These are phyloP conservation scores for Cliona cf. orientalis DNA, from an alignment of 37 sponge, comb jelly and placozoan genomes.

Conservation along the genomic window DNA sequence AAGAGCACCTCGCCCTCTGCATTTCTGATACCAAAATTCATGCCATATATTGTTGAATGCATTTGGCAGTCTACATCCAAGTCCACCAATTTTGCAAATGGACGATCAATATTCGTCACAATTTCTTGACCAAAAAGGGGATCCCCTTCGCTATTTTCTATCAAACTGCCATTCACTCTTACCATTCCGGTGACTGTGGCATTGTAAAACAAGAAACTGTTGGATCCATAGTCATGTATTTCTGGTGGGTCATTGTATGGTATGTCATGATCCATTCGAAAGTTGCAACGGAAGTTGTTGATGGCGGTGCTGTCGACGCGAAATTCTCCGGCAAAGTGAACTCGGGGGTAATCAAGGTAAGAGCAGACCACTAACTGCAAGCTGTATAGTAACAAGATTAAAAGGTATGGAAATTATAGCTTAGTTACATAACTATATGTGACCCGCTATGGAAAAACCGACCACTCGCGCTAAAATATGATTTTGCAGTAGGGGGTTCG, in stretches of 20 bases:
- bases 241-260: neutral
- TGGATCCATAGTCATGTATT: constrained; percentile 24
- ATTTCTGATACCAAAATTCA: constrained; percentile 26
- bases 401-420: too few species aligned
- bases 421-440: too few species aligned
- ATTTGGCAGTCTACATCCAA: constrained; percentile 35
- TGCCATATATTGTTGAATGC: constrained; percentile 35
- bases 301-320: constrained; percentile 16
- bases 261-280: constrained; percentile 9
- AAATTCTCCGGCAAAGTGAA: constrained; percentile 39
- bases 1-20: too few species aligned
- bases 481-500: too few species aligned
- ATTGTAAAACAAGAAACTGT: constrained; percentile 17
- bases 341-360: constrained; percentile 29
- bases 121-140: constrained; percentile 8
- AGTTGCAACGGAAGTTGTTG: constrained; percentile 35
- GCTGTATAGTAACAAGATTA: too few species aligned
- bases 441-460: too few species aligned
- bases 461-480: too few species aligned
- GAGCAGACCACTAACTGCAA: neutral
- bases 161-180: neutral
- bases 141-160: neutral
- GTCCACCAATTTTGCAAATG: constrained; percentile 55
- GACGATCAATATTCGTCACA: constrained; percentile 18
- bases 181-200: constrained; percentile 17